These are phyloP conservation scores for Spodoptera littoralis DNA, from an alignment of 2,888 invertebrate species.

Conservation along the genomic window DNA sequence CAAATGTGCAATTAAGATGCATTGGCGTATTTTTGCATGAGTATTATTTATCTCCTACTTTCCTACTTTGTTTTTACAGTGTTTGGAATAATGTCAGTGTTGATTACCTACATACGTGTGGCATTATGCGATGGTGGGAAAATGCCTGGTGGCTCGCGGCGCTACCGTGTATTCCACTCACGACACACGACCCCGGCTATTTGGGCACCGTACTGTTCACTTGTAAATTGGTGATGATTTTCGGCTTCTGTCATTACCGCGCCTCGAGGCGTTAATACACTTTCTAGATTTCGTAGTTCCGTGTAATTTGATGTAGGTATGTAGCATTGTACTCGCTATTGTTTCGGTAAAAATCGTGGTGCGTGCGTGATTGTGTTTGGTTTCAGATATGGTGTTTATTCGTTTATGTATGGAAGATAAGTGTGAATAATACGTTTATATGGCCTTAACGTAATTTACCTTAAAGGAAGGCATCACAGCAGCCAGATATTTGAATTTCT, in stretches of 20 bases:
- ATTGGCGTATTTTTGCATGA: neutral
- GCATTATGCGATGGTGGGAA: conserved; percentile 77
- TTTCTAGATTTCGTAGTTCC: conserved; percentile 74
- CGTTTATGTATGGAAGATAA: conserved; percentile 14
- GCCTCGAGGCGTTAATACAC: conserved; percentile 66
- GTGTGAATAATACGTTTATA: conserved; percentile 2
- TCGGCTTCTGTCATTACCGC: conserved; percentile 84
- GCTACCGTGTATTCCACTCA: conserved; percentile 85
- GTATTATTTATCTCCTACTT: neutral
- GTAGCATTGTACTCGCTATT: conserved; percentile 6
- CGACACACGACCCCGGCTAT: conserved; percentile 80
- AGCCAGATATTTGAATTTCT: too few relatives aligned
- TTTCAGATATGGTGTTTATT: conserved; percentile 15
- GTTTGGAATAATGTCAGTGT: conserved; percentile 42
- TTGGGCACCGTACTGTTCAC: conserved; percentile 79
- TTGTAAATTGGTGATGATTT: conserved; percentile 83
- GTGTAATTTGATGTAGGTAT: conserved; percentile 51
- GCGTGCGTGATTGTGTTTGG: conserved; percentile 28
- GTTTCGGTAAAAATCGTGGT: conserved; percentile 26
- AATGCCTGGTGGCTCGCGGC: conserved; percentile 82
- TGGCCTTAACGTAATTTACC: neutral
- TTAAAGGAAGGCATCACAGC: too few relatives aligned
- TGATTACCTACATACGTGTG: conserved; percentile 46
- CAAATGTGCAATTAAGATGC: neutral
- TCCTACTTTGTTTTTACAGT: conserved; percentile 2